Evolutionary conservation across 2,888 invertebrate species (phyloP).

Genomic region (Epistrophe eligans): DNA sequence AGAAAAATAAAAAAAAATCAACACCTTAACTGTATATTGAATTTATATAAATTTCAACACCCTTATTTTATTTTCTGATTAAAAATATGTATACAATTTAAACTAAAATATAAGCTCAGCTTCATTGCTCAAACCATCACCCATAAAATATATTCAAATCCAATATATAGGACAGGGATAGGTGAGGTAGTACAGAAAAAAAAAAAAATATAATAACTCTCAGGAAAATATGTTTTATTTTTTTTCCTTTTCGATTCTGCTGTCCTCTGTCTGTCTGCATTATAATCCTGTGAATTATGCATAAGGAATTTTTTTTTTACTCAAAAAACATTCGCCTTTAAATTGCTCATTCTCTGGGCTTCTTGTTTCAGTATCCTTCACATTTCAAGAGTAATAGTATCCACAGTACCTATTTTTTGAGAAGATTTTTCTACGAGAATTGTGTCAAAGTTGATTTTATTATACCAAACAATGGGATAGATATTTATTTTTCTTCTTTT

Average conservation of each 20-base stretch:
- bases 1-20: neutral
- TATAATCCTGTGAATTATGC: constrained; percentile 56
- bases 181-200: neutral
- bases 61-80: neutral
- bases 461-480: neutral
- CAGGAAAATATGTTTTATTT: constrained; percentile 2
- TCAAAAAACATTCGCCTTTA: constrained; percentile 45
- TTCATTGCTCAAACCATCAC: neutral
- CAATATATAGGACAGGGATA: neutral
- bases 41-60: constrained; percentile 6
- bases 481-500: no score
- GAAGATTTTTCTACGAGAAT: neutral
- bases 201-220: neutral
- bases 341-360: constrained; percentile 38
- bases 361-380: neutral
- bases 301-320: constrained; percentile 44
- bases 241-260: neutral
- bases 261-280: constrained; percentile 29
- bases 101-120: constrained; percentile 12
- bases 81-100: constrained; percentile 3
- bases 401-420: neutral
- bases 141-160: constrained; percentile 3
- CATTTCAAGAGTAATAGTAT: neutral
- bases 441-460: neutral
- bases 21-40: constrained; percentile 3